Evolutionary conservation across 2,797 vertebrate species (phyloP).

Genomic region (Perodicticus potto): DNA sequence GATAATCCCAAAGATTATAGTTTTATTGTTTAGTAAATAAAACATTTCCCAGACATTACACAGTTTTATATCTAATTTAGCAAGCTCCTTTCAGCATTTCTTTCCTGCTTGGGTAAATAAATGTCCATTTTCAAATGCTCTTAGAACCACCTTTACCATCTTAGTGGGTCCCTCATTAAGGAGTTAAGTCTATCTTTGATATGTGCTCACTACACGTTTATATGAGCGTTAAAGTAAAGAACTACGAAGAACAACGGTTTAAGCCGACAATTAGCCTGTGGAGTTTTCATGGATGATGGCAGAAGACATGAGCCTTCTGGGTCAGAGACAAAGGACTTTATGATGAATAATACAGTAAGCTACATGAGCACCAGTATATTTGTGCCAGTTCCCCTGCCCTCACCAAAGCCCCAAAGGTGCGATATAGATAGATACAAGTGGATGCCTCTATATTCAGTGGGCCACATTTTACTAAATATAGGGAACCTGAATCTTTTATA

Average conservation of each 20-base stretch:
- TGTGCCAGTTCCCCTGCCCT: background rate
- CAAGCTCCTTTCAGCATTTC: background rate
- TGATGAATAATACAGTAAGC: background rate
- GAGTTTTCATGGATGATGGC: background rate
- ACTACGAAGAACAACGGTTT: background rate
- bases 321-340: background rate
- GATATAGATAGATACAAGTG: background rate
- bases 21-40: background rate
- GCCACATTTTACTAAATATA: background rate
- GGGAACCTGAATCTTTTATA: background rate
- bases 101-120: background rate
- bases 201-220: background rate
- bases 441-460: background rate
- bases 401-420: background rate
- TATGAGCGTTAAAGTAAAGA: background rate
- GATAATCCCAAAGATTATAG: background rate
- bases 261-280: background rate
- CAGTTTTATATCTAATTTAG: constrained; percentile 21
- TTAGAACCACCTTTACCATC: background rate
- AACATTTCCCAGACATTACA: background rate
- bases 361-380: background rate
- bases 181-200: background rate
- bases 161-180: background rate
- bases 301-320: background rate
- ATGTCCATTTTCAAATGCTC: background rate